phyloP scores from a whole-genome alignment of 2,797 vertebrate species.

The Melopsittacus undulatus region DNA sequence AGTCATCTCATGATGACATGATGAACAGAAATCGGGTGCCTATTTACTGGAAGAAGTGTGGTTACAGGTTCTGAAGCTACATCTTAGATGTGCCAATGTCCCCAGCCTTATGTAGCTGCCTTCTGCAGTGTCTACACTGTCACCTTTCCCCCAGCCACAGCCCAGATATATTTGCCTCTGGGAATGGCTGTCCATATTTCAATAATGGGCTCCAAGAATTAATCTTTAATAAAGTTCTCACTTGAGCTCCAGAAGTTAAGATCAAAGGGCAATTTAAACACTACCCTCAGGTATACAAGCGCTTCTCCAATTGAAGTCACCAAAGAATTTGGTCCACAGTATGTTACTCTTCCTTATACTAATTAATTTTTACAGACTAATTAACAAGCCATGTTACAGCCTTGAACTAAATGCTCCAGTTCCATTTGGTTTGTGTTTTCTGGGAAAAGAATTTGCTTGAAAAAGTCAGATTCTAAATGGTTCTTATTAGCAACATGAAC shows the following conservation, averaged over 20 bases:
- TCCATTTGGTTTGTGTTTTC: neutral
- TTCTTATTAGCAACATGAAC: neutral
- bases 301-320: neutral
- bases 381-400: neutral
- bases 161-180: neutral
- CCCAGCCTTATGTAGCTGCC: neutral
- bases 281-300: neutral
- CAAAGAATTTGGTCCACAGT: neutral
- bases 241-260: conserved; percentile 31
- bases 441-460: neutral
- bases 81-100: neutral
- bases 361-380: conserved; percentile 43
- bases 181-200: neutral
- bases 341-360: neutral
- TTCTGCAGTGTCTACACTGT: neutral
- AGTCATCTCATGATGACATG: neutral
- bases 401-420: conserved; percentile 12
- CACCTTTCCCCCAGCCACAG: neutral
- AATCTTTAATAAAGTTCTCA: conserved; percentile 21
- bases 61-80: neutral
- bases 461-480: neutral
- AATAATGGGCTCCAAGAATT: neutral
- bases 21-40: neutral
- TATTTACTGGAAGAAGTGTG: neutral
- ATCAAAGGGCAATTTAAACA: conserved; percentile 31